Conservation (phyloP, 2,113 vertebrate genomes). For the Trichechus manatus region DNA sequence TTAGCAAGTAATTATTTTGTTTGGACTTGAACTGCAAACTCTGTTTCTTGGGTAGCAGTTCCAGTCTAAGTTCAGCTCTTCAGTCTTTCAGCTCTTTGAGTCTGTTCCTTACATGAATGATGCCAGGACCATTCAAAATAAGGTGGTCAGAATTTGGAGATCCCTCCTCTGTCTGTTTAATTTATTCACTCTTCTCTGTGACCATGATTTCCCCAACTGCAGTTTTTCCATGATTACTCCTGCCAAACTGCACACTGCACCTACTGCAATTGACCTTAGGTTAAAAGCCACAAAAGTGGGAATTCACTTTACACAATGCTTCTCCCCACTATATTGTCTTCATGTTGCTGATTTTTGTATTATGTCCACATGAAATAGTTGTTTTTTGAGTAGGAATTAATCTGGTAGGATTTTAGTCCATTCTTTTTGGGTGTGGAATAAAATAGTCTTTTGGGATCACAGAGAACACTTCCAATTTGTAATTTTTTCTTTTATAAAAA, state of each 20-base stretch:
- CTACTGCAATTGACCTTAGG: not conserved
- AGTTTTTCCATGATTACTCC: not conserved
- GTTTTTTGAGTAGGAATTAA: not conserved
- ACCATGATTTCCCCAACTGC: not conserved
- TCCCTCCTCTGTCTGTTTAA: not conserved
- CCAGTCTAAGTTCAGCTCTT: not conserved
- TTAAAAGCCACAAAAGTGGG: not conserved
- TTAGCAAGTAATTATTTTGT: not conserved
- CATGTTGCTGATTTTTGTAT: not conserved
- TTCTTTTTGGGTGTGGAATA: not conserved
- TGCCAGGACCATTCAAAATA: not conserved
- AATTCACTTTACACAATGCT: not conserved
- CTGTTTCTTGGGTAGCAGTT: not conserved
- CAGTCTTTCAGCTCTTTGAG: not conserved
- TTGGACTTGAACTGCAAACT: not conserved
- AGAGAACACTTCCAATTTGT: not conserved
- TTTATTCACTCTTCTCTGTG: not conserved
- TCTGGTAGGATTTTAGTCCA: not conserved
- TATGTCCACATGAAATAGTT: not conserved
- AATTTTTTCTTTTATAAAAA: conserved; percentile 47
- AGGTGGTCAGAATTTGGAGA: not conserved
- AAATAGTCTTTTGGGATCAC: not conserved
- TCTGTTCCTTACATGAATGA: not conserved
- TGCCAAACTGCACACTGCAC: not conserved
- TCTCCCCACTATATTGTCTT: not conserved